Evolutionary conservation across 2,113 vertebrate species (phyloP), one percentile per base, ranked within the genome.

Genomic region (Rhea pennata): DNA sequence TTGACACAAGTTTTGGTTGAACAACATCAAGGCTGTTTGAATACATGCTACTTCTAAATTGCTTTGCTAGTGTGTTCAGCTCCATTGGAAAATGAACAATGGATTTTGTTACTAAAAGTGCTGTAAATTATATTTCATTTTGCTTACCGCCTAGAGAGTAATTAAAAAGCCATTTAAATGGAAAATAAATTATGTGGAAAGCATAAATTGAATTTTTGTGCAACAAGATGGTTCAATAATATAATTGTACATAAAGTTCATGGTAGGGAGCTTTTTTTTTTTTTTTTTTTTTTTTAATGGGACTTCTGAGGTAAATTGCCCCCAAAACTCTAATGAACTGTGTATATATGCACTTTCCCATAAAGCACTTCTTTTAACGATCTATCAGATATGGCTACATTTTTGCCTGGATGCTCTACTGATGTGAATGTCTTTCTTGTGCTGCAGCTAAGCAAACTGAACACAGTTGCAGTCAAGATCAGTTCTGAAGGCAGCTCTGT

Each of bases 101-200:
- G 46, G 40, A 51, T 66, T 95, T 59, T 96, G 62, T 93, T 87
- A 76, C 59, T 91, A 53, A 82, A 90, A 91, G 51, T 70, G 33
- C 9, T n/a, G 58, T 90, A 96, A 95, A 97, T 95, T 85, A 71
- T 75, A 88, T 94, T 95, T 95, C 87, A 80, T 87, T 94, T 94
- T 96, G 51, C 79, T 80, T 90, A 29, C 40, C 9, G 12, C 64
- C 75, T 70, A 76, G 81, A 87, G 84, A 95, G 53, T 90, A 97
- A 96, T 97, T 97, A 97, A 91, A 95, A 96, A 94, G 12, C 12
- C 31, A 90, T 95, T 96, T 94, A 94, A 95, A 93, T 79, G 46
- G 72, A 93, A 97, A 96, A 89, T 86, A 96, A 97, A 94, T 94
- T 90, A 94, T 59, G 51, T 90, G 91, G 71, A 88, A 97, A 93